Evolutionary conservation across 2,113 vertebrate genomes (phyloP).

Genomic region (Calonectris borealis): DNA sequence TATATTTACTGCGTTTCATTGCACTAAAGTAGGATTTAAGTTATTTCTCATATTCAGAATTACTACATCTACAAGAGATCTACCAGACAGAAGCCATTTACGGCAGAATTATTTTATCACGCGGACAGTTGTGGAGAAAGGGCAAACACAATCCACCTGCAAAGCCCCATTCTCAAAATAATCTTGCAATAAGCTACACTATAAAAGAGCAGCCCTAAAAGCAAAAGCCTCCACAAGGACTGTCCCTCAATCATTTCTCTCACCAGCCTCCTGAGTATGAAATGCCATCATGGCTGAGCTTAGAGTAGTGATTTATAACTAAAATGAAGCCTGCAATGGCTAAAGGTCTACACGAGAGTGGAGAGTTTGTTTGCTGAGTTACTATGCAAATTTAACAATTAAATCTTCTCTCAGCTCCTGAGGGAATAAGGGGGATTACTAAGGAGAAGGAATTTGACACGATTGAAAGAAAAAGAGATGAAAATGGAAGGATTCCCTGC

Average conservation of each 20-base stretch:
- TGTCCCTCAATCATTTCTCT: neutral
- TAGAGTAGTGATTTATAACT: slow-evolving; percentile 63
- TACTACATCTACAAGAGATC: neutral
- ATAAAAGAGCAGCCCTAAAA: neutral
- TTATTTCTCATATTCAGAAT: neutral
- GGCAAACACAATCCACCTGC: neutral
- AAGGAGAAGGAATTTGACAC: slow-evolving; percentile 67
- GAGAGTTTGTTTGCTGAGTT: slow-evolving; percentile 79
- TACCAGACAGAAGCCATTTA: neutral
- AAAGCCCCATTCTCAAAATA: neutral
- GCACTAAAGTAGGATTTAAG: neutral
- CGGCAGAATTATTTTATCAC: neutral
- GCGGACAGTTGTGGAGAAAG: neutral
- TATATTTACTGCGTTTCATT: neutral
- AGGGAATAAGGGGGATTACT: slow-evolving; percentile 67
- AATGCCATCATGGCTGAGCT: slow-evolving; percentile 47
- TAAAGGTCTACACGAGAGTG: slow-evolving; percentile 62
- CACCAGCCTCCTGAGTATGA: slow-evolving; percentile 10
- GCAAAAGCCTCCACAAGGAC: neutral
- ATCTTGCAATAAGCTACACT: neutral
- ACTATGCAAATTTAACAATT: slow-evolving; percentile 83
- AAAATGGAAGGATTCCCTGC: slow-evolving; percentile 30
- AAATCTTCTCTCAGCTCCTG: slow-evolving; percentile 74
- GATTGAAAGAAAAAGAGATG: slow-evolving; percentile 18
- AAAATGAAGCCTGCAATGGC: slow-evolving; percentile 56